These are phyloP conservation scores for Chaetorhynchus papuensis DNA, from an alignment of 2,113 vertebrate genomes.

Conservation along the genomic window DNA sequence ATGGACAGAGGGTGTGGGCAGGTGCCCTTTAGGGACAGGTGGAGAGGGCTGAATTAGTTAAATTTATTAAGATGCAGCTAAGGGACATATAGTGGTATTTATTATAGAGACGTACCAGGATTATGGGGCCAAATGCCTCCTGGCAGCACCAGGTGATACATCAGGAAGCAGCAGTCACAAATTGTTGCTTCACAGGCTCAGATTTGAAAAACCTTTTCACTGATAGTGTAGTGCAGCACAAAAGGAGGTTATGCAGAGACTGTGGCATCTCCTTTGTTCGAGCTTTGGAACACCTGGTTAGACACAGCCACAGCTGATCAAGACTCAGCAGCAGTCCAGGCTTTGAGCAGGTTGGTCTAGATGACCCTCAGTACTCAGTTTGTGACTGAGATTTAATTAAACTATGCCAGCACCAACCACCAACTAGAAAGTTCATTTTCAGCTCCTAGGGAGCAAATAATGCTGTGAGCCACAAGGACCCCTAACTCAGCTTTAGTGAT, in stretches of 20 bases:
- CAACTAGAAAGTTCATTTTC: background rate
- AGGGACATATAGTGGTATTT: background rate
- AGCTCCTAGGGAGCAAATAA: background rate
- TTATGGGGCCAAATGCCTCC: background rate
- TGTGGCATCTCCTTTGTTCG: background rate
- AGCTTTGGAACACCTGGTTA: background rate
- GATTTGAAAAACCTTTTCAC: background rate
- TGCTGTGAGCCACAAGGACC: background rate
- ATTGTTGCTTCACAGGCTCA: background rate
- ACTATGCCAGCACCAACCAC: background rate
- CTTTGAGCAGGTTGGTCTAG: background rate
- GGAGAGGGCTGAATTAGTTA: background rate
- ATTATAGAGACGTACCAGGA: accelerated
- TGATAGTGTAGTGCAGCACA: background rate
- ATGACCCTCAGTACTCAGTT: background rate
- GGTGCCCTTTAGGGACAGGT: background rate
- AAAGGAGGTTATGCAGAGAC: background rate
- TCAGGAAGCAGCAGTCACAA: background rate
- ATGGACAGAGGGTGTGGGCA: background rate
- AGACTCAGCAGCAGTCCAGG: background rate
- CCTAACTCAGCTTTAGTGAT: background rate
- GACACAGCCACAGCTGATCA: background rate
- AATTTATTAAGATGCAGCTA: background rate
- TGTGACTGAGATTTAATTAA: background rate
- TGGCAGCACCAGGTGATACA: background rate